Percentiles rank a stretch among this genome's conserved stretches.
Conservation (phyloP, 2,888 invertebrate genomes). For the Agrochola macilenta region DNA sequence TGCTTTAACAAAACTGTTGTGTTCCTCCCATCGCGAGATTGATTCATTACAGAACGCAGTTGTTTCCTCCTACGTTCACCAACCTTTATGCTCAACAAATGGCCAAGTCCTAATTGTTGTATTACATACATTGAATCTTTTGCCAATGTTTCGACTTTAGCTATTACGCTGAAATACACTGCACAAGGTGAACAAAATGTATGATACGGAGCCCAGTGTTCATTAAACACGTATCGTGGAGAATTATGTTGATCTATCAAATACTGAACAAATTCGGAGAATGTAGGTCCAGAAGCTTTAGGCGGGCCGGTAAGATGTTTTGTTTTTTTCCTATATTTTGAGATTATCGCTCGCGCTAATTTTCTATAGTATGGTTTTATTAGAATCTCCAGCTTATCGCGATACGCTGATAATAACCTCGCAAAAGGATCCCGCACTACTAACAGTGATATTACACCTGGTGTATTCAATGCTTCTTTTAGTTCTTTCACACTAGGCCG, state of each 20-base stretch:
- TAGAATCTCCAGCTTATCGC: slow-evolving; percentile 93
- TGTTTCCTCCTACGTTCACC: slow-evolving; percentile 87
- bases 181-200: slow-evolving; percentile 92
- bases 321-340: slow-evolving; percentile 89
- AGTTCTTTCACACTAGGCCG: slow-evolving; percentile 92
- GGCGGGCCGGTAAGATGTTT: slow-evolving; percentile 78
- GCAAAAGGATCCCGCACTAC: slow-evolving; percentile 94
- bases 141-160: slow-evolving; percentile 91
- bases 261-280: slow-evolving; percentile 93
- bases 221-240: slow-evolving; percentile 84
- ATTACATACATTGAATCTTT: slow-evolving; percentile 91
- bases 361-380: slow-evolving; percentile 93
- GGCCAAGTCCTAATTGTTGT: slow-evolving; percentile 90
- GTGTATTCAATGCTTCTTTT: slow-evolving; percentile 89
- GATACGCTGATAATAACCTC: slow-evolving; percentile 93
- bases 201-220: slow-evolving; percentile 92
- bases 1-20: slow-evolving; percentile 84
- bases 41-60: slow-evolving; percentile 89
- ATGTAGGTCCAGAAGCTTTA: slow-evolving; percentile 90
- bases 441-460: slow-evolving; percentile 92
- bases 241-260: slow-evolving; percentile 91
- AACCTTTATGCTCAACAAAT: slow-evolving; percentile 86
- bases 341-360: slow-evolving; percentile 92
- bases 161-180: slow-evolving; percentile 92
- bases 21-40: slow-evolving; percentile 88